These are phyloP conservation scores for Dasysyrphus albostriatus DNA, from an alignment of 2,888 invertebrate species.

Conservation along the genomic window DNA sequence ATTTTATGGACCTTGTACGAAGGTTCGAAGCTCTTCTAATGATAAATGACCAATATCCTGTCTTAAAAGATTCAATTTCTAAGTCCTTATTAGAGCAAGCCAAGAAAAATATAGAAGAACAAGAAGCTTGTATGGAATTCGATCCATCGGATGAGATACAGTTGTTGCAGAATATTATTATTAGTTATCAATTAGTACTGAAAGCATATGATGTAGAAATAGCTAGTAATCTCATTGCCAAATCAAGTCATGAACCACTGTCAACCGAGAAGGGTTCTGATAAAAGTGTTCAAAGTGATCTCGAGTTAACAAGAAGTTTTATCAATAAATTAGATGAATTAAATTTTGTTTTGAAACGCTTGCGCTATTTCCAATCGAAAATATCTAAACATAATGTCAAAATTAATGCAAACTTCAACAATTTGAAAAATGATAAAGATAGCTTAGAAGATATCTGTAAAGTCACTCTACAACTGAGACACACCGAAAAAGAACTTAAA, in stretches of 20 bases:
- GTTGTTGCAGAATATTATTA: slow-evolving; percentile 76
- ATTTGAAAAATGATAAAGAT: slow-evolving; percentile 23
- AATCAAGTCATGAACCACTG: not conserved
- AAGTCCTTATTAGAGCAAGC: slow-evolving; percentile 5
- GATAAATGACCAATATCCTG: slow-evolving; percentile 77
- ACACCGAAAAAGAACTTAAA: slow-evolving; percentile 17
- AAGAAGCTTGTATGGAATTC: not conserved
- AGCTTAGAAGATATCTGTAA: slow-evolving; percentile 4
- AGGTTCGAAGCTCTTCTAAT: slow-evolving; percentile 78
- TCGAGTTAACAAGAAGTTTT: slow-evolving; percentile 19
- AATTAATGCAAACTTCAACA: slow-evolving; percentile 15
- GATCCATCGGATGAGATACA: slow-evolving; percentile 77
- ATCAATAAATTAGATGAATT: slow-evolving; percentile 44
- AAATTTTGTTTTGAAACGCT: slow-evolving; percentile 21
- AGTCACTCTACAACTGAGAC: not conserved
- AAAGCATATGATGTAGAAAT: slow-evolving; percentile 76
- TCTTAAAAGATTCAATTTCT: slow-evolving; percentile 14
- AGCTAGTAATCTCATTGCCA: slow-evolving; percentile 20
- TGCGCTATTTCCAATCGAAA: slow-evolving; percentile 43
- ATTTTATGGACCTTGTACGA: slow-evolving; percentile 77
- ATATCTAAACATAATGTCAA: slow-evolving; percentile 30
- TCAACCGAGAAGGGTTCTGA: not conserved
- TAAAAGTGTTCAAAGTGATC: slow-evolving; percentile 5
- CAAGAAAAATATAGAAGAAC: not conserved
- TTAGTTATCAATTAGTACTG: slow-evolving; percentile 76